Evolutionary conservation across 2,113 vertebrate species (phyloP).

Genomic region (Peromyscus leucopus): DNA sequence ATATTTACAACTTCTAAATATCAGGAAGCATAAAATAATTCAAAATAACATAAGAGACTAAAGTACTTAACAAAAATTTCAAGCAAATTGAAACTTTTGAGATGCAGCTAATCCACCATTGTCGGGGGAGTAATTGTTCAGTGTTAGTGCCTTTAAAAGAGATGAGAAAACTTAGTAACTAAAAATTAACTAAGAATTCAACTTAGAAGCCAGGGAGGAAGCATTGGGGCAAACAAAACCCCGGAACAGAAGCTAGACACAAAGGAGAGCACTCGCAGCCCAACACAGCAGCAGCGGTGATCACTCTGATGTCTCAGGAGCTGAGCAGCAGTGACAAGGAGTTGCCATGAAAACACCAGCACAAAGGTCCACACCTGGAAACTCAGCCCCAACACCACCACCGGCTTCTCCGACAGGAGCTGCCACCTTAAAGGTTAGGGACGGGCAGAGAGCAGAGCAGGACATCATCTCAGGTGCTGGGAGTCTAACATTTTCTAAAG

Average conservation of each 20-base stretch:
- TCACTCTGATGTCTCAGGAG: background rate
- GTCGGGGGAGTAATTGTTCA: background rate
- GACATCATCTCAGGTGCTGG: accelerated
- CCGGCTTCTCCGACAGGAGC: accelerated
- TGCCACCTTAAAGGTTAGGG: background rate
- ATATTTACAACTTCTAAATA: background rate
- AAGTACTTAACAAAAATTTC: background rate
- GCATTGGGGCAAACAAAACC: background rate
- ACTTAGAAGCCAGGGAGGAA: background rate
- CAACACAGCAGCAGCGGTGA: no score
- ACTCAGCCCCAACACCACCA: background rate
- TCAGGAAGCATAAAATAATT: background rate
- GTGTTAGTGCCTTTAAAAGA: background rate
- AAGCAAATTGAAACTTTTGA: background rate
- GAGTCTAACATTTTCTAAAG: background rate
- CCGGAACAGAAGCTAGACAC: background rate
- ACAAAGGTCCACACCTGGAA: accelerated
- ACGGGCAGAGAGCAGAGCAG: no score
- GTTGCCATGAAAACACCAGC: accelerated
- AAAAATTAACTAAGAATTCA: background rate
- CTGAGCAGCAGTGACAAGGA: no score
- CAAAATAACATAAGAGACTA: background rate
- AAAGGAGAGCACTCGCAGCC: background rate
- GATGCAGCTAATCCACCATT: background rate
- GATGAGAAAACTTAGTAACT: background rate